Evolutionary conservation across 2,797 vertebrate species (phyloP), one percentile per base, ranked within the genome.

Genomic region (Karalla daura): DNA sequence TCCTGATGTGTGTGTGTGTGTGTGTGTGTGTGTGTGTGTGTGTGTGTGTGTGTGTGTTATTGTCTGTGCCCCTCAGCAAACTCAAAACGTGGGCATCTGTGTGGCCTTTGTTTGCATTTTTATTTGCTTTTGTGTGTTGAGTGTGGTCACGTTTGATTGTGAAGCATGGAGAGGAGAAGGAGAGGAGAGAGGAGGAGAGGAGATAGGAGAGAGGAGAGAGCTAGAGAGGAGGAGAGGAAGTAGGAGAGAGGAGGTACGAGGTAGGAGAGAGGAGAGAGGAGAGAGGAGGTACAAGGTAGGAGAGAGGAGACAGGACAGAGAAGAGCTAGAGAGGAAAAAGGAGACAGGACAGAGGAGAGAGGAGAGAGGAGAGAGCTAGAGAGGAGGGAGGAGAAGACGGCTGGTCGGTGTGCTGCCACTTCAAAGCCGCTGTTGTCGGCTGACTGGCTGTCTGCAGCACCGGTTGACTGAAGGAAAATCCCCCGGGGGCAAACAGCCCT

Each of bases 121-220:
- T 40, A 83, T 84, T 81, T 81, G 83, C 75, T 78, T 83, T 79
- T 87, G 76, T 86, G 83, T 81, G 70, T n/a, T 69, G 78, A 63
- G 79, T 79, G 60, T 52, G 44, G 73, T 53, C 76, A 68, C 36
- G 66, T 78, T 75, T 52, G 45, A 44, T 8, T 70, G 54, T 65
- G 65, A 69, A 13, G 61, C 60, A 23, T 14, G 35, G 35, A 30
- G 15, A 72, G 43, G 44, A 66, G 39, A 18, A 40, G 39, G 18
- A 17, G 17, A 15, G n/a, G 13, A 36, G 33, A 36, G 33, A 36
- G 13, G 15, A 14, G 15, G 33, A 36, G 14, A 13, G 28, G 28
- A 5, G 33, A 35, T 11, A 35, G 30, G 12, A 12, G 12, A 11
- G 11, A 11, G n/a, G 32, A 11, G 32, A 33, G 5, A 33, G 12